Evolutionary conservation across 2,113 vertebrate genomes (phyloP).

Genomic region (Thalassoma bifasciatum): DNA sequence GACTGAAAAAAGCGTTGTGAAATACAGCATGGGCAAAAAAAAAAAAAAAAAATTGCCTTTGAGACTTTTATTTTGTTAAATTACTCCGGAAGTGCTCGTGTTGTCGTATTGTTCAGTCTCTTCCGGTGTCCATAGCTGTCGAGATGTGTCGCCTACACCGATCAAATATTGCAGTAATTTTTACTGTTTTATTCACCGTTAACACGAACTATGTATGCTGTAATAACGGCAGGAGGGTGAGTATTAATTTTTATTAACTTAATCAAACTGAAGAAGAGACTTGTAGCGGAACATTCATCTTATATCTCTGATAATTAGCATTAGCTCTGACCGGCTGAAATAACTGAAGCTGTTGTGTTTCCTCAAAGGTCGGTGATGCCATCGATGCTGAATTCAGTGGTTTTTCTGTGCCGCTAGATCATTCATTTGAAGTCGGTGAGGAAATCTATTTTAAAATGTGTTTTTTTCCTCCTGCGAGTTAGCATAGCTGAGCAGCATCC

Average conservation of each 20-base stretch:
- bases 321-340: slow-evolving; percentile 35
- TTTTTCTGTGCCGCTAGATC: slow-evolving; percentile 87
- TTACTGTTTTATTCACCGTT: slow-evolving; percentile 46
- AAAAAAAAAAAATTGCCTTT: not conserved
- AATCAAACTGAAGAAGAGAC: rapidly evolving
- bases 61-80: slow-evolving; percentile 40
- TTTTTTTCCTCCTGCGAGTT: not conserved
- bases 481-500: not conserved
- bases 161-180: slow-evolving; percentile 30
- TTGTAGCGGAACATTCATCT: not conserved
- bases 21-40: not conserved
- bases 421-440: slow-evolving; percentile 92
- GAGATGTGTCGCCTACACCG: slow-evolving; percentile 68
- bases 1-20: too few relatives aligned
- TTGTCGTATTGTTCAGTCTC: not conserved
- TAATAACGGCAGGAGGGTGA: slow-evolving; percentile 81
- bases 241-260: not conserved
- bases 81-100: slow-evolving; percentile 22
- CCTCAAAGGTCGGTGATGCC: slow-evolving; percentile 79
- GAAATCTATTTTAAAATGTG: not conserved
- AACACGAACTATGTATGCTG: slow-evolving; percentile 49
- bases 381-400: slow-evolving; percentile 85
- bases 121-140: slow-evolving; percentile 14
- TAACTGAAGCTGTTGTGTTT: slow-evolving; percentile 14
- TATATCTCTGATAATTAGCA: slow-evolving; percentile 29